Evolutionary conservation across 2,113 vertebrate genomes (phyloP).

Genomic region (Drymodes brunneopygia): DNA sequence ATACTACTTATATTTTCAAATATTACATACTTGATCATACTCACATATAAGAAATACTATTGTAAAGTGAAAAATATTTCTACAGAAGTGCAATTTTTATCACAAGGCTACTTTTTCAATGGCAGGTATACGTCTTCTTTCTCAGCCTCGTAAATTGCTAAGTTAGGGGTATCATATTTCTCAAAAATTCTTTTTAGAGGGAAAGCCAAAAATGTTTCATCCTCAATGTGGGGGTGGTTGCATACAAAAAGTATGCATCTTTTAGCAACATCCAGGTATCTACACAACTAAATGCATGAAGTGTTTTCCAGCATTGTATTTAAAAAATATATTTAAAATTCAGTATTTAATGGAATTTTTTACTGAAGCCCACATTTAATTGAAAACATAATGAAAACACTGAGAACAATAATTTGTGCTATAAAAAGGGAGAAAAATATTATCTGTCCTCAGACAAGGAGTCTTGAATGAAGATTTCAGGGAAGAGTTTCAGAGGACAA

Average conservation of each 20-base stretch:
- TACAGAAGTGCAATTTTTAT: not conserved
- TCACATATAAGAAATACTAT: not conserved
- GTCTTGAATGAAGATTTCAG: not conserved
- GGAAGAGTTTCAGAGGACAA: not conserved
- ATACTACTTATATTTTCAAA: not conserved
- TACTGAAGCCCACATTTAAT: not conserved
- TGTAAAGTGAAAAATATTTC: not conserved
- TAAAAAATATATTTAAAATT: not conserved
- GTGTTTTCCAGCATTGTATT: not conserved
- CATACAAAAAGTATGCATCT: not conserved
- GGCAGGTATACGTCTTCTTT: not conserved
- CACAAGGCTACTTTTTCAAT: not conserved
- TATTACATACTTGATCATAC: not conserved
- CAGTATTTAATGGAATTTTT: not conserved
- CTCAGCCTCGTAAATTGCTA: not conserved
- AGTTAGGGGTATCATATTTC: not conserved
- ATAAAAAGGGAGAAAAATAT: constrained; percentile 5
- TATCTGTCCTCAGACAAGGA: not conserved
- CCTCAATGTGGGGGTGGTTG: not conserved
- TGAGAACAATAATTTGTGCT: not conserved
- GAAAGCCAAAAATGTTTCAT: not conserved
- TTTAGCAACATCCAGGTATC: not conserved
- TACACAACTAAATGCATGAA: not conserved
- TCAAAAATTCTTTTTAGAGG: not conserved
- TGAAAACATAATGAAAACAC: constrained; percentile 16